Evolutionary conservation across 2,797 vertebrate genomes (phyloP).

Genomic region (Pipistrellus nathusii): DNA sequence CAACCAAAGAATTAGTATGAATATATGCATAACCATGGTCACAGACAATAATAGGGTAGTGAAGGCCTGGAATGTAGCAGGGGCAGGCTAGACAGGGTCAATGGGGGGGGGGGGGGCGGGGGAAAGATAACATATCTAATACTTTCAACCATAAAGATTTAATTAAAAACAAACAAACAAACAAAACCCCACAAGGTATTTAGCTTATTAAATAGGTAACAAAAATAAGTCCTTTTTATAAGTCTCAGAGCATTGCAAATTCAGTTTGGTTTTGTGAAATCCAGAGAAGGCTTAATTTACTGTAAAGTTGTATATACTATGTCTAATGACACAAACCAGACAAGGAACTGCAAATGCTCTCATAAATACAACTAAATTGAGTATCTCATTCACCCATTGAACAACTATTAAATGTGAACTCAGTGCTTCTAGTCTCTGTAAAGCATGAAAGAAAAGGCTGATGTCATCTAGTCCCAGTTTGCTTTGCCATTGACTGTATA

Average conservation of each 20-base stretch:
- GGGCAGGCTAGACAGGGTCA: neutral
- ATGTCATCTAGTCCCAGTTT: neutral
- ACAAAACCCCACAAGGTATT: neutral
- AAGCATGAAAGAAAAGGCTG: neutral
- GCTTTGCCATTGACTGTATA: neutral
- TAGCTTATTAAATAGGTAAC: constrained; percentile 38
- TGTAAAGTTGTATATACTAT: neutral
- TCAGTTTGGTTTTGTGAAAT: constrained; percentile 14
- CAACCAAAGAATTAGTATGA: neutral
- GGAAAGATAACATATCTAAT: neutral
- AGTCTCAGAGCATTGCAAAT: constrained; percentile 44
- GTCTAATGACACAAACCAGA: neutral
- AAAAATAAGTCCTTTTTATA: constrained; percentile 51
- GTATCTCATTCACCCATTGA: neutral
- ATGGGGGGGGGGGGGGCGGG: no score
- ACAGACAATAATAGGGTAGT: neutral
- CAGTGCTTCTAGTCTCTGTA: neutral
- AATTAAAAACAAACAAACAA: neutral
- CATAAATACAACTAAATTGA: neutral
- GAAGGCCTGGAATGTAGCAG: neutral
- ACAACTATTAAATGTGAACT: neutral
- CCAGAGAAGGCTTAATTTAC: neutral
- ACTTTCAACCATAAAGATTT: neutral
- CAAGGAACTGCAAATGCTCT: neutral
- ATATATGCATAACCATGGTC: neutral